A percentile compares a stretch with the other conserved stretches of the same genome.
phyloP scores from a whole-genome alignment of 2,797 vertebrate genomes.

The Lithobates sylvaticus region DNA sequence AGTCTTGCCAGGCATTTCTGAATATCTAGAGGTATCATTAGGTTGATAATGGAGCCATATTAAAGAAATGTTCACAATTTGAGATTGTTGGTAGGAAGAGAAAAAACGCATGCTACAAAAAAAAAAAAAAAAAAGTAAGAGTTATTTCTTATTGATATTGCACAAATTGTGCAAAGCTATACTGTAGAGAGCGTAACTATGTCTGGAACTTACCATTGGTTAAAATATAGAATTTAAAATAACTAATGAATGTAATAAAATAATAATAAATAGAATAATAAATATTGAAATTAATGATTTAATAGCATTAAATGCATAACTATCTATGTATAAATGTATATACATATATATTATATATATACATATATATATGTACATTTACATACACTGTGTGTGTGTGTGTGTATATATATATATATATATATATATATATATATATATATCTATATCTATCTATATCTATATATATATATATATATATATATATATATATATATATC shows the following conservation, averaged over 20 bases:
- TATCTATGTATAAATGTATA: too few relatives aligned
- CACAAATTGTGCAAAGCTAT: not conserved
- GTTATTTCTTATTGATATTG: not conserved
- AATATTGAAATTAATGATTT: too few relatives aligned
- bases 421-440: too few relatives aligned
- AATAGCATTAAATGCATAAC: too few relatives aligned
- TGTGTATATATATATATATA: too few relatives aligned
- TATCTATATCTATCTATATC: too few relatives aligned
- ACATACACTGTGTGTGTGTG: too few relatives aligned
- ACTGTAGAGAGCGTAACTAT: not conserved
- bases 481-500: too few relatives aligned
- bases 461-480: too few relatives aligned
- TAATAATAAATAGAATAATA: too few relatives aligned
- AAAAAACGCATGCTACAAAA: constrained; percentile 67
- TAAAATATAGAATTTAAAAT: not conserved
- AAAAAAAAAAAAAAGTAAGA: constrained; percentile 19
- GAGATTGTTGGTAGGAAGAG: constrained; percentile 75
- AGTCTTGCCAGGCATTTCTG: constrained; percentile 83
- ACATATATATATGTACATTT: too few relatives aligned
- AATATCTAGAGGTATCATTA: constrained; percentile 83
- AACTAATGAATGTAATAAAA: not conserved
- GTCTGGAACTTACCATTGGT: not conserved
- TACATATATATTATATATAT: too few relatives aligned
- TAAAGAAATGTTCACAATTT: constrained; percentile 79
- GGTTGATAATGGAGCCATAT: constrained; percentile 81